Percentiles rank a stretch among this genome's conserved stretches.
phyloP scores from a whole-genome alignment of 2,797 vertebrate species.

The Parauchenoglanis punctatus region DNA sequence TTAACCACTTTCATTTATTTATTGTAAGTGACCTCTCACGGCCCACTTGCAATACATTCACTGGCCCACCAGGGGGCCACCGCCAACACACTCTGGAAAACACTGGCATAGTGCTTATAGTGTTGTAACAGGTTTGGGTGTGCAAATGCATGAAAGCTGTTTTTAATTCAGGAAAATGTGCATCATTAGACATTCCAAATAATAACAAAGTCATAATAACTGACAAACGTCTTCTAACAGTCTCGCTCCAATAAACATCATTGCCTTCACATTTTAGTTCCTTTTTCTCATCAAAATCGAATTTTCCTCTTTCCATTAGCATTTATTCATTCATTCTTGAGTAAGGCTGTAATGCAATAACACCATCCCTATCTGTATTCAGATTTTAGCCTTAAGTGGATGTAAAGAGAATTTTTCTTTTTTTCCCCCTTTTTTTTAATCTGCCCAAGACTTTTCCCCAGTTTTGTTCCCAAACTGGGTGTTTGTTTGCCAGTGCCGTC shows the following conservation, averaged over 20 bases:
- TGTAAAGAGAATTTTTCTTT: not conserved
- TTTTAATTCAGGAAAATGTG: not conserved
- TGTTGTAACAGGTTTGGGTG: not conserved
- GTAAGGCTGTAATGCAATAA: not conserved
- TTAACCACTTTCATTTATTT: no score
- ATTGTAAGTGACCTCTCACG: no score
- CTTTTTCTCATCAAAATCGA: not conserved
- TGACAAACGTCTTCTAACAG: not conserved
- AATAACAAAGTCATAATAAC: not conserved
- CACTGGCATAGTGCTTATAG: not conserved
- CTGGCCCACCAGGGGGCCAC: no score
- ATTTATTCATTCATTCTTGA: not conserved
- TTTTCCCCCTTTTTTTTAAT: not conserved
- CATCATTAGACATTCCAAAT: no score
- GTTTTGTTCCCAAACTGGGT: not conserved
- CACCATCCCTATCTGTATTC: not conserved
- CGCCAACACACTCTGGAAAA: no score
- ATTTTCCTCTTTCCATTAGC: not conserved
- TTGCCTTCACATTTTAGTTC: not conserved
- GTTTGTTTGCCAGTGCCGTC: not conserved
- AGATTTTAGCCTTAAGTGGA: not conserved
- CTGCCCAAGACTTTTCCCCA: not conserved
- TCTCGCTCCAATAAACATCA: not conserved
- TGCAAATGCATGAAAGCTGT: not conserved
- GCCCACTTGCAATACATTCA: no score